Conservation (phyloP, 2,888 invertebrate genomes). For the Tortricodes alternella region DNA sequence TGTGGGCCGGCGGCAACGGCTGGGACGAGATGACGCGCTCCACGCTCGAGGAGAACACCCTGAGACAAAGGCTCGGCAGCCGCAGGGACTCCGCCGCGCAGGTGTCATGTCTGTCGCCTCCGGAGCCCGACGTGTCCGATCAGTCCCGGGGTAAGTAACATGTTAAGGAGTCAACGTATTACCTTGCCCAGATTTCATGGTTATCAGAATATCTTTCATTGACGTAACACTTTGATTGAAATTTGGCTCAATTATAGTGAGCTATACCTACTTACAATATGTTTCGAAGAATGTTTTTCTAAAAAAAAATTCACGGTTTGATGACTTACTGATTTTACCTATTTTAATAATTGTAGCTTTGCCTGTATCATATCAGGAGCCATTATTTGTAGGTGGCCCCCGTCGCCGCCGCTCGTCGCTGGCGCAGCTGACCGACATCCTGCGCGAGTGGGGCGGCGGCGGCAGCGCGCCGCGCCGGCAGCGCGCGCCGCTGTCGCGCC, state of each 20-base stretch:
- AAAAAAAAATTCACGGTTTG: too few relatives aligned
- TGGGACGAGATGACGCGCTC: slow-evolving; percentile 96
- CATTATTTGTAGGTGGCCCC: slow-evolving; percentile 75
- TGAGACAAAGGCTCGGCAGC: slow-evolving; percentile 92
- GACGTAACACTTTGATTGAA: too few relatives aligned
- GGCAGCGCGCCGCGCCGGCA: slow-evolving; percentile 75
- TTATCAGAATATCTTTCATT: too few relatives aligned
- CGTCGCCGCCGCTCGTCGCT: slow-evolving; percentile 92
- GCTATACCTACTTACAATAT: too few relatives aligned
- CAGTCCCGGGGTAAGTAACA: slow-evolving; percentile 63
- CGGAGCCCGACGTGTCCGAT: slow-evolving; percentile 88
- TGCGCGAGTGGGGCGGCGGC: slow-evolving; percentile 92
- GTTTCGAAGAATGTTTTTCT: too few relatives aligned
- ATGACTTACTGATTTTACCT: too few relatives aligned
- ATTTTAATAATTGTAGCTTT: too few relatives aligned
- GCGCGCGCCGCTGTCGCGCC: slow-evolving; percentile 88
- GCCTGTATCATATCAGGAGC: too few relatives aligned
- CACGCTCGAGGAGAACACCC: slow-evolving; percentile 91
- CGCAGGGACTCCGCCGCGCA: slow-evolving; percentile 95
- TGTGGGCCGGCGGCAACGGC: slow-evolving; percentile 97
- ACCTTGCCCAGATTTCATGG: too few relatives aligned
- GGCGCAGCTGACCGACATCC: slow-evolving; percentile 93
- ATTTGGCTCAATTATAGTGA: too few relatives aligned
- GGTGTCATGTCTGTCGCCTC: slow-evolving; percentile 92
- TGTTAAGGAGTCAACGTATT: too few relatives aligned